Conservation (phyloP, 1,140 invertebrate genomes). For the Anastrepha ludens region DNA sequence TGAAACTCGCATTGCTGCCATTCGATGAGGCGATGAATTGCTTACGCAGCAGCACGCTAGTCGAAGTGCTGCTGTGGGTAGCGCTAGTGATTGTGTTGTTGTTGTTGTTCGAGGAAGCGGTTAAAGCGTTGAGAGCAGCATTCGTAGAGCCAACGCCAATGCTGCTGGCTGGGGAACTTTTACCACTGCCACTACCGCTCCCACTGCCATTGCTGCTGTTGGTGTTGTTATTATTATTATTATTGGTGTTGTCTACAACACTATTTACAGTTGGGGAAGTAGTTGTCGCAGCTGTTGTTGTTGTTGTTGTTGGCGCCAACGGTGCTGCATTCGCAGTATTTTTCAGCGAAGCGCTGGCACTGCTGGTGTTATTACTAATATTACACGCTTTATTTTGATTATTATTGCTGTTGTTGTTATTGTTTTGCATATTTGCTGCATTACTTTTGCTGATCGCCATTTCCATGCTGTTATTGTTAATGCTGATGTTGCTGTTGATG, state of each 20-base stretch:
- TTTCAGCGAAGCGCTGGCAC: slow-evolving; percentile 9
- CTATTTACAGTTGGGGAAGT: neutral
- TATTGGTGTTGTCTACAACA: slow-evolving; percentile 13
- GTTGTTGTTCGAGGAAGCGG: neutral
- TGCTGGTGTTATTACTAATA: slow-evolving; percentile 33
- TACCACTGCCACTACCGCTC: neutral
- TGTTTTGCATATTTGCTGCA: slow-evolving; percentile 53
- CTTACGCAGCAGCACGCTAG: slow-evolving; percentile 59
- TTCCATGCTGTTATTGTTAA: slow-evolving; percentile 32
- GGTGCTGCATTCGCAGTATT: neutral
- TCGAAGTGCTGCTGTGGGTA: slow-evolving; percentile 21
- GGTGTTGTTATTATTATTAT: slow-evolving; percentile 7
- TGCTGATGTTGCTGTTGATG: slow-evolving; percentile 53
- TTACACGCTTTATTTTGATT: slow-evolving; percentile 30
- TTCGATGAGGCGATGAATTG: slow-evolving; percentile 64
- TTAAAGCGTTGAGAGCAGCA: neutral
- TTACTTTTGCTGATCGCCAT: slow-evolving; percentile 44
- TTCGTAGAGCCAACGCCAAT: slow-evolving; percentile 14
- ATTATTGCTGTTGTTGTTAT: slow-evolving; percentile 56
- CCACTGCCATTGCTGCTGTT: slow-evolving; percentile 47
- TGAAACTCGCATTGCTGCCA: slow-evolving; percentile 72
- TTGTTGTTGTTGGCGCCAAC: slow-evolving; percentile 20
- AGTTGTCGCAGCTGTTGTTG: slow-evolving; percentile 19
- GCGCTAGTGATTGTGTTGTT: neutral
- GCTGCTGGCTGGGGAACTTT: neutral